These are phyloP conservation scores for Tetraodon nigroviridis DNA, from an alignment of 2,113 vertebrate species.

Conservation along the genomic window DNA sequence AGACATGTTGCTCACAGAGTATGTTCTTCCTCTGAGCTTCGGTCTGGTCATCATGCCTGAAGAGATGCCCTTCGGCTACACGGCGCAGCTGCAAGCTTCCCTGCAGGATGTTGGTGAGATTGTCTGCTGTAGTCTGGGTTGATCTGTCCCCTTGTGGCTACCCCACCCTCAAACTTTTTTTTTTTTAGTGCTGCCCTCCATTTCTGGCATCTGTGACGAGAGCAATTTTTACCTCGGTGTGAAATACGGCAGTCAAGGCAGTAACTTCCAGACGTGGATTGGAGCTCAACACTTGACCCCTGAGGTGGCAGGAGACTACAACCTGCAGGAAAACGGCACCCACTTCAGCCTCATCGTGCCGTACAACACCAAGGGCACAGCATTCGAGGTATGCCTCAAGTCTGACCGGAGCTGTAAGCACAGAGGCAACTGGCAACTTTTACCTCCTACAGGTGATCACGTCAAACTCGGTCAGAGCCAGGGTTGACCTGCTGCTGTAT, in stretches of 20 bases:
- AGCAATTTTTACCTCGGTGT: conserved; percentile 54
- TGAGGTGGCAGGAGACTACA: conserved; percentile 32
- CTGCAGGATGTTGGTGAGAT: conserved; percentile 67
- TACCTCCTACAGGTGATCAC: conserved; percentile 37
- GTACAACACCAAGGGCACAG: conserved; percentile 21
- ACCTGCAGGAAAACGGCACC: conserved; percentile 44
- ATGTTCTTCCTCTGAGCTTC: conserved; percentile 58
- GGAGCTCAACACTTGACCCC: conserved; percentile 37
- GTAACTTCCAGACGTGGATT: conserved; percentile 44
- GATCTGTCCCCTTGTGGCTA: neutral
- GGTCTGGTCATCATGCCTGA: conserved; percentile 69
- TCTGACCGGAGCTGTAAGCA: neutral
- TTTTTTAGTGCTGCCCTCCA: conserved; percentile 52
- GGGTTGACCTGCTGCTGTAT: conserved; percentile 55
- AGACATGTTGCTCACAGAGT: conserved; percentile 34
- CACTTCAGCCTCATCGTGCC: conserved; percentile 58
- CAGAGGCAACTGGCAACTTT: neutral
- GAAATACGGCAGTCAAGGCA: conserved; percentile 53
- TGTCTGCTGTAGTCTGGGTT: neutral
- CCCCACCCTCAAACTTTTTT: neutral
- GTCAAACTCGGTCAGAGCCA: conserved; percentile 42
- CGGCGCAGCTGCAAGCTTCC: conserved; percentile 24
- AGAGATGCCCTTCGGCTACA: conserved; percentile 48
- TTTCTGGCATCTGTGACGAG: conserved; percentile 65
- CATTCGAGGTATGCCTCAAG: conserved; percentile 57